Conservation (phyloP, 1,140 invertebrate genomes). For the Asobara japonica region DNA sequence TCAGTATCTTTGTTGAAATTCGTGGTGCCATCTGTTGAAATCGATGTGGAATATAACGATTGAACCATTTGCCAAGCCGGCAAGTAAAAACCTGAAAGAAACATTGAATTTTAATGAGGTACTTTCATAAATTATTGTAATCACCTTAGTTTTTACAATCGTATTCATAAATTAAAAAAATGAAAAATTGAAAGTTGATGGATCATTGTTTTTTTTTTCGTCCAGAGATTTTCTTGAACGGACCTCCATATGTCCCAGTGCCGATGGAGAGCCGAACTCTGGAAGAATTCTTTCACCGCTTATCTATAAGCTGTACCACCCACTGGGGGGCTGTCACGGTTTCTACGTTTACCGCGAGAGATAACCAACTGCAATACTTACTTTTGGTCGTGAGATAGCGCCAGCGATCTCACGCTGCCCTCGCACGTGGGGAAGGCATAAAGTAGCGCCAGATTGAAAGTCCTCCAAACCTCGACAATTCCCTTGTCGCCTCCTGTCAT, state of each 20-base stretch:
- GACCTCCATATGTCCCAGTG: too few relatives aligned
- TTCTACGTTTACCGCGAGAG: constrained; percentile 1
- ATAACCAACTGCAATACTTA: constrained; percentile 66
- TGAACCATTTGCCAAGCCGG: constrained; percentile 95
- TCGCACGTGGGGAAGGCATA: constrained; percentile 98
- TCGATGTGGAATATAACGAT: constrained; percentile 99
- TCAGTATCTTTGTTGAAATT: constrained; percentile 94
- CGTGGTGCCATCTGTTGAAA: constrained; percentile 99
- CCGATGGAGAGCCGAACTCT: too few relatives aligned
- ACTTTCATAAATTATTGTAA: too few relatives aligned
- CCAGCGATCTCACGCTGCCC: constrained; percentile 90
- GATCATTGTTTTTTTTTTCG: too few relatives aligned
- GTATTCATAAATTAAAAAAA: too few relatives aligned
- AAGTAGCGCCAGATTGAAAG: constrained; percentile 94
- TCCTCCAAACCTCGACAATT: constrained; percentile 97
- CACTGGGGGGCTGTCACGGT: too few relatives aligned
- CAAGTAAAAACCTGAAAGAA: constrained; percentile 86
- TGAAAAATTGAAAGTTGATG: too few relatives aligned
- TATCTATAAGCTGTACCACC: too few relatives aligned
- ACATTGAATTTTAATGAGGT: not conserved
- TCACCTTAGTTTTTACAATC: too few relatives aligned
- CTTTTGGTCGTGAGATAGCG: constrained; percentile 97
- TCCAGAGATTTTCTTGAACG: too few relatives aligned
- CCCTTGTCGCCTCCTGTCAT: constrained; percentile 96
- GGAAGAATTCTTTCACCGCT: too few relatives aligned